phyloP scores from a whole-genome alignment of 2,888 invertebrate genomes.

The Acanthacorydalis orientalis region DNA sequence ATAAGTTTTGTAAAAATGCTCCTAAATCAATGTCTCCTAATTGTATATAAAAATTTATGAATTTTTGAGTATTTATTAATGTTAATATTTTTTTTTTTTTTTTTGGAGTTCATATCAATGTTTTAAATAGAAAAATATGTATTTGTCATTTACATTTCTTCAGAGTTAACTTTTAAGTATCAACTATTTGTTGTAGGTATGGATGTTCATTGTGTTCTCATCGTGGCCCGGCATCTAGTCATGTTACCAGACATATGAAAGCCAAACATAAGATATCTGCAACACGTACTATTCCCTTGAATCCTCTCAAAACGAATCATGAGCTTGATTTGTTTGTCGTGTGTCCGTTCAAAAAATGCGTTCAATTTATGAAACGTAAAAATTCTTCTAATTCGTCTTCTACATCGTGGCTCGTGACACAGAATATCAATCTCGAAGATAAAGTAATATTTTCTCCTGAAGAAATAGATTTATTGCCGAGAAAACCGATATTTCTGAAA shows the following conservation, averaged over 20 bases:
- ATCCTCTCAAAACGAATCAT: constrained; percentile 27
- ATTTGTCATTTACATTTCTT: too few species aligned
- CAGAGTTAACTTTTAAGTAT: too few species aligned
- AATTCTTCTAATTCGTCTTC: neutral
- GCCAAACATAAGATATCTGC: constrained; percentile 29
- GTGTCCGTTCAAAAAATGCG: constrained; percentile 17
- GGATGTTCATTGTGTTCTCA: constrained; percentile 39
- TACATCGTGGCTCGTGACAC: neutral
- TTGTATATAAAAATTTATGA: too few species aligned
- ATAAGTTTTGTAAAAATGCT: too few species aligned
- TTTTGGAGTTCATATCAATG: too few species aligned
- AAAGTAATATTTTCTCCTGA: constrained; percentile 31
- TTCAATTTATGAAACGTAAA: neutral
- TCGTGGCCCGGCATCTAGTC: constrained; percentile 16
- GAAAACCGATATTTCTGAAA: constrained; percentile 42
- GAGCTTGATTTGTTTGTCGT: constrained; percentile 31
- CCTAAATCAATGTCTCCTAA: too few species aligned
- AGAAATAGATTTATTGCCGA: constrained; percentile 46
- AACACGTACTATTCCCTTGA: constrained; percentile 26
- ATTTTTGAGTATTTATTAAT: too few species aligned
- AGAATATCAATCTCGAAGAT: constrained; percentile 9
- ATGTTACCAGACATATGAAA: constrained; percentile 32
- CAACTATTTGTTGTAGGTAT: constrained; percentile 23
- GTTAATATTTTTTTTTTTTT: too few species aligned
- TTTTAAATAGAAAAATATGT: too few species aligned